Evolutionary conservation across 2,113 vertebrate species (phyloP).

Genomic region (Falcunculus frontatus): DNA sequence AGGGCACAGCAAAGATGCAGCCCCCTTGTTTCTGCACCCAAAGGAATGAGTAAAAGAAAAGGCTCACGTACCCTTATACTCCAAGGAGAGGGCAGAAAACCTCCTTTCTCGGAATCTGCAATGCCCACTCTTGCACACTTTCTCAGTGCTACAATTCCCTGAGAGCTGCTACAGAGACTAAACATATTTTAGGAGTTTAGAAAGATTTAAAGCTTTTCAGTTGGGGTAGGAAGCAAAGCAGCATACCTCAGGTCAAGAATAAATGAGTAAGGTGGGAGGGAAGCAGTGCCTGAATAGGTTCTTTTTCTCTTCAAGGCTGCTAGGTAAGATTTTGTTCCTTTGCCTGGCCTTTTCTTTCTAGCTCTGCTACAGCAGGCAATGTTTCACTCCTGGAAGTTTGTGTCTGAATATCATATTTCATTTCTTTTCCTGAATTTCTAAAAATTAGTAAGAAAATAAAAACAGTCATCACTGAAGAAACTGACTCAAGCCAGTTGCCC

Average conservation of each 20-base stretch:
- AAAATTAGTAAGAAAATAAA: neutral
- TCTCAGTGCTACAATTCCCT: neutral
- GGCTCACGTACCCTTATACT: rapidly evolving
- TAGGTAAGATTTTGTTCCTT: neutral
- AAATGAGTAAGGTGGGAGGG: neutral
- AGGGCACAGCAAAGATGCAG: neutral
- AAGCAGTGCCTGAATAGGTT: neutral
- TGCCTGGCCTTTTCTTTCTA: neutral
- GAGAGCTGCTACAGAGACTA: neutral
- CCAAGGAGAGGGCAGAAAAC: neutral
- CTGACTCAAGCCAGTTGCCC: neutral
- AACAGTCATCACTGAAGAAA: neutral
- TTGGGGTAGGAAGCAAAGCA: neutral
- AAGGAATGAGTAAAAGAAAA: neutral
- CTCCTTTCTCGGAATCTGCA: neutral
- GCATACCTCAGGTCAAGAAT: neutral
- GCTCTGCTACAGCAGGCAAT: neutral
- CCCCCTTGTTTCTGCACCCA: neutral
- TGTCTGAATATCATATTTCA: neutral
- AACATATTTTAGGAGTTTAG: neutral
- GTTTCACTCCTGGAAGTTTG: neutral
- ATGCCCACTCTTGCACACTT: neutral
- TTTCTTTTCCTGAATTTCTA: neutral
- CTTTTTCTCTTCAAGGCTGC: neutral
- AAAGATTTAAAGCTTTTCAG: neutral